These are phyloP conservation scores for Clarias batrachus DNA, from an alignment of 2,113 vertebrate genomes.

Conservation along the genomic window DNA sequence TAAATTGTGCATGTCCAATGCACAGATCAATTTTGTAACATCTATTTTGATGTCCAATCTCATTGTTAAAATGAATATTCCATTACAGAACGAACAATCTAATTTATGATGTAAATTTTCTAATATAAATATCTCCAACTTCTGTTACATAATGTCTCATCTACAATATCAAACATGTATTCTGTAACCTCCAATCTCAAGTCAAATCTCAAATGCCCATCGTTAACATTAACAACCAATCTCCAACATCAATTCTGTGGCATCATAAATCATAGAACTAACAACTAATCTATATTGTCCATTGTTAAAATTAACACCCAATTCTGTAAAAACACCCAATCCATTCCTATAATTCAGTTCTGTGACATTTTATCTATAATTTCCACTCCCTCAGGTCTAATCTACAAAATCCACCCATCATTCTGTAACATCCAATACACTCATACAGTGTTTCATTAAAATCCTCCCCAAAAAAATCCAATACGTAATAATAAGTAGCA, in stretches of 20 bases:
- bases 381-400: background rate
- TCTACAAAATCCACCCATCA: background rate
- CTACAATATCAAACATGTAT: too few species aligned
- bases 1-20: too few species aligned
- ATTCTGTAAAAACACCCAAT: background rate
- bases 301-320: background rate
- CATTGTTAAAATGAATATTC: too few species aligned
- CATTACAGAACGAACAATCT: too few species aligned
- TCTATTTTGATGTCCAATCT: background rate
- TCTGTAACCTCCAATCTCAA: background rate
- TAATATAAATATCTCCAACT: too few species aligned
- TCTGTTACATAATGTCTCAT: too few species aligned
- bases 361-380: background rate
- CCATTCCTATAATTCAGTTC: background rate
- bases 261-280: too few species aligned
- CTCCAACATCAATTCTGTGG: too few species aligned
- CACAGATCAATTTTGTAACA: background rate
- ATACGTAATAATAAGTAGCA: background rate
- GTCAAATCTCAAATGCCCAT: background rate
- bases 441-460: background rate
- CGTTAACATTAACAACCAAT: background rate
- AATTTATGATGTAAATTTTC: too few species aligned
- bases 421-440: background rate
- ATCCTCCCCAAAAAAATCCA: too few species aligned
- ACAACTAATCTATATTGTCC: background rate